Conservation (phyloP, 2,797 vertebrate species). For the Adelosebastes latens region DNA sequence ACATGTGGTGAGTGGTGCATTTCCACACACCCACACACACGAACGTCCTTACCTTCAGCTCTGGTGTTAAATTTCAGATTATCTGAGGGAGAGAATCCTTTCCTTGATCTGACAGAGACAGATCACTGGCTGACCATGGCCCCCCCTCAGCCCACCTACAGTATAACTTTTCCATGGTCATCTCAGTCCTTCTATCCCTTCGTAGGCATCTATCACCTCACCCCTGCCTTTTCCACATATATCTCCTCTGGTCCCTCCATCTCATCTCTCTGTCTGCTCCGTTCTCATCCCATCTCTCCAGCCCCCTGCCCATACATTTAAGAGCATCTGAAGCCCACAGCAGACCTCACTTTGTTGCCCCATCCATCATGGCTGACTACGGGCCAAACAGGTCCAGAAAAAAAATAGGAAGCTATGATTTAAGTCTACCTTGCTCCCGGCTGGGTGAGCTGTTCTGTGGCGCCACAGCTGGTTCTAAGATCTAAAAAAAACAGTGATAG, state of each 20-base stretch:
- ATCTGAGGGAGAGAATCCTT: constrained; percentile 53
- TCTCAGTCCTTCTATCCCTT: constrained; percentile 39
- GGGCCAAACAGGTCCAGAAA: constrained; percentile 65
- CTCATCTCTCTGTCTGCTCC: constrained; percentile 63
- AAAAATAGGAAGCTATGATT: constrained; percentile 58
- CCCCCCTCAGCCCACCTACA: constrained; percentile 38
- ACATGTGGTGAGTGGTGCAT: constrained; percentile 18
- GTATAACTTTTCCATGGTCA: constrained; percentile 58
- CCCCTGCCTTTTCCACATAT: constrained; percentile 60
- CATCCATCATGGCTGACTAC: constrained; percentile 77
- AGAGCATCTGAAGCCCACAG: constrained; percentile 76
- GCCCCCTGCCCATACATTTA: constrained; percentile 70
- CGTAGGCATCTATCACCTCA: constrained; percentile 66
- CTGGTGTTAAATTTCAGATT: constrained; percentile 41
- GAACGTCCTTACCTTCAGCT: constrained; percentile 21
- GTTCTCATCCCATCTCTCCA: constrained; percentile 53
- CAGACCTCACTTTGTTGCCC: constrained; percentile 59
- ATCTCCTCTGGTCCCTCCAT: constrained; percentile 63
- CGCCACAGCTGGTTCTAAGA: constrained; percentile 25
- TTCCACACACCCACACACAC: constrained; percentile 29
- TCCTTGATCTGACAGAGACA: constrained; percentile 64
- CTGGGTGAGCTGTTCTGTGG: constrained; percentile 18
- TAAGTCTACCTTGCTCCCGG: constrained; percentile 61
- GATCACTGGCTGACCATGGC: constrained; percentile 40
- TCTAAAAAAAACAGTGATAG: constrained; percentile 10